phyloP scores from a whole-genome alignment of 1,140 invertebrate species.

The Sminthurides bifidus region DNA sequence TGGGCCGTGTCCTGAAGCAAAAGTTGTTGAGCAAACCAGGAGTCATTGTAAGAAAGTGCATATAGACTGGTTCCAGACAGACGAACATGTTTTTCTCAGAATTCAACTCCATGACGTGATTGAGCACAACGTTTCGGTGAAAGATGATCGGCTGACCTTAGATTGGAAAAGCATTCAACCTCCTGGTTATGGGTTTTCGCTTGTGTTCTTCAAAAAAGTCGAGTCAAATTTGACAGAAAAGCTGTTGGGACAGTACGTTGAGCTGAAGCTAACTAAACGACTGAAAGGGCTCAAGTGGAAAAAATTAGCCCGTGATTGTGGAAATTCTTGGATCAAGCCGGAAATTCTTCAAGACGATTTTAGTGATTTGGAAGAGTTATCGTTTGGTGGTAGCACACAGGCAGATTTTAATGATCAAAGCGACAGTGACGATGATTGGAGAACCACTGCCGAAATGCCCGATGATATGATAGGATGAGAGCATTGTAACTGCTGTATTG shows the following conservation, averaged over 20 bases:
- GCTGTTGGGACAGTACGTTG: neutral
- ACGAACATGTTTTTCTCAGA: neutral
- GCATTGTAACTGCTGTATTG: too few species aligned
- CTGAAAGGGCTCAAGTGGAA: neutral
- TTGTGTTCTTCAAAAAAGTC: neutral
- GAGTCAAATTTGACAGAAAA: neutral
- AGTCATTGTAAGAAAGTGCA: neutral
- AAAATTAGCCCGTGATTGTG: neutral
- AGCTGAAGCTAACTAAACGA: neutral
- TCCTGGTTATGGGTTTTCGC: neutral
- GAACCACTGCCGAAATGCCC: too few species aligned
- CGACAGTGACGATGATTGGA: too few species aligned
- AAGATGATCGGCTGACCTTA: neutral
- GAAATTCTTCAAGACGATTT: too few species aligned
- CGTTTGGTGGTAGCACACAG: too few species aligned
- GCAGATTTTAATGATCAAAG: too few species aligned
- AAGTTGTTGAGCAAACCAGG: too few species aligned
- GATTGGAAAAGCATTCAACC: neutral
- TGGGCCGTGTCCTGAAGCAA: too few species aligned
- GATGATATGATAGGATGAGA: too few species aligned
- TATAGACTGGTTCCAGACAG: neutral
- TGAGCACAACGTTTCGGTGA: neutral
- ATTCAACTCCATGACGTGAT: neutral
- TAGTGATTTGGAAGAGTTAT: too few species aligned
- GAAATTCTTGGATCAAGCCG: neutral